phyloP scores from a whole-genome alignment of 2,888 invertebrate genomes.

The Mycalesis mineus region DNA sequence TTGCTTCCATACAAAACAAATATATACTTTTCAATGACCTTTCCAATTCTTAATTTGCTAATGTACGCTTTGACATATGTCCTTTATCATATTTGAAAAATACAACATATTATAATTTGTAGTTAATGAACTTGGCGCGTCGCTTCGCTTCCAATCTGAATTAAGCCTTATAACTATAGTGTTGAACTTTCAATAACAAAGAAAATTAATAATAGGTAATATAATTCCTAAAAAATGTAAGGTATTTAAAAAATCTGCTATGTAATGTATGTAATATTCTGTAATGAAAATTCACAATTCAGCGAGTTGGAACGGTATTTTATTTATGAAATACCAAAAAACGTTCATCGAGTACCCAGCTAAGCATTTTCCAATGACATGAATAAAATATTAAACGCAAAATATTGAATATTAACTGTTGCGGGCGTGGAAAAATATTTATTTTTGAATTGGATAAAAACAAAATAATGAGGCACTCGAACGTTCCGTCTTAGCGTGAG shows the following conservation, averaged over 20 bases:
- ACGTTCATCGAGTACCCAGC: not conserved
- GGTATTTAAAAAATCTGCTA: not conserved
- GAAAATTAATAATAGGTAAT: no score
- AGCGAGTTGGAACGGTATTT: not conserved
- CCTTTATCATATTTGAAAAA: no score
- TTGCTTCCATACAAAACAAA: no score
- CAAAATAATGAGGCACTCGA: not conserved
- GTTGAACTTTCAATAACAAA: no score
- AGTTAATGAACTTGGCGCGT: no score
- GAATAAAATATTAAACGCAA: not conserved
- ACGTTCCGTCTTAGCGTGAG: not conserved
- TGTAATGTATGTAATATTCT: not conserved
- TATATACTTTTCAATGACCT: no score
- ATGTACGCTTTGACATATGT: no score
- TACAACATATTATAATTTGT: no score
- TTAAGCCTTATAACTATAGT: no score
- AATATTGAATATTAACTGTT: not conserved
- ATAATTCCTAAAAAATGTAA: no score
- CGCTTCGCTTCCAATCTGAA: no score
- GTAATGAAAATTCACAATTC: not conserved
- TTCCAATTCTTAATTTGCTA: no score
- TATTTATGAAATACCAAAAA: not conserved
- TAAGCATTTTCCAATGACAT: not conserved
- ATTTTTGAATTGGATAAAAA: not conserved
- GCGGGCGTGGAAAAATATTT: not conserved